A percentile compares a stretch with the other conserved stretches of the same genome.
Conservation (phyloP, 2,888 invertebrate genomes). For the Limnephilus lunatus region DNA sequence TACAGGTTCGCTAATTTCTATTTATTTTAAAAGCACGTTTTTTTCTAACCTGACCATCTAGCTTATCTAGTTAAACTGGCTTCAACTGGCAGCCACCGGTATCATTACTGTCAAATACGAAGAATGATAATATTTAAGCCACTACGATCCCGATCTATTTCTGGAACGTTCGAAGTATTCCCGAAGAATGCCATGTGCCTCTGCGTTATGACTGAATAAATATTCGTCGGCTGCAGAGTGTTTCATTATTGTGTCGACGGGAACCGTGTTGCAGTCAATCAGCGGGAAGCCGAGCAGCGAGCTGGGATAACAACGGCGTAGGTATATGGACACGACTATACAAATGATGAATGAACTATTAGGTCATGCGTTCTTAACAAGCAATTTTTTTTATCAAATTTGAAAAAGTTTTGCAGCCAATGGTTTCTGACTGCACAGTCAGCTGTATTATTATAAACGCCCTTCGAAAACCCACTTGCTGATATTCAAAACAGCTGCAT, state of each 20-base stretch:
- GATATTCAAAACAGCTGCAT: too few relatives aligned
- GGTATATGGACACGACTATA: not conserved
- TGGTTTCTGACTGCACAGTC: too few relatives aligned
- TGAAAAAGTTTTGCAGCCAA: too few relatives aligned
- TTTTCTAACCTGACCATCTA: not conserved
- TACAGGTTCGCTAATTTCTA: too few relatives aligned
- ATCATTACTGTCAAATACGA: not conserved
- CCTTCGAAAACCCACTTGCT: too few relatives aligned
- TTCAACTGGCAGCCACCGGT: not conserved
- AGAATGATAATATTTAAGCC: slow-evolving; percentile 18
- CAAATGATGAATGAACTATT: not conserved
- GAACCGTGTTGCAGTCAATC: slow-evolving; percentile 39
- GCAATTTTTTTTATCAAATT: too few relatives aligned
- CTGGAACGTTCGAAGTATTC: not conserved
- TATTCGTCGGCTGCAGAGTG: slow-evolving; percentile 34
- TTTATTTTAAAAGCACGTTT: not conserved
- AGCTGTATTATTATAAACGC: too few relatives aligned
- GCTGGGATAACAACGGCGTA: not conserved
- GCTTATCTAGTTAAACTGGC: not conserved
- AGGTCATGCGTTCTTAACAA: not conserved
- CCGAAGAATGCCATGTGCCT: slow-evolving; percentile 42
- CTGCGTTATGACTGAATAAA: slow-evolving; percentile 46
- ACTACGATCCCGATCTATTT: slow-evolving; percentile 37
- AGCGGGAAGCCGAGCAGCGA: not conserved
- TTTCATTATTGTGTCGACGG: slow-evolving; percentile 31